Base-by-base conservation (phyloP, 1,140 invertebrate species). In the Monomorium pharaonis region DNA sequence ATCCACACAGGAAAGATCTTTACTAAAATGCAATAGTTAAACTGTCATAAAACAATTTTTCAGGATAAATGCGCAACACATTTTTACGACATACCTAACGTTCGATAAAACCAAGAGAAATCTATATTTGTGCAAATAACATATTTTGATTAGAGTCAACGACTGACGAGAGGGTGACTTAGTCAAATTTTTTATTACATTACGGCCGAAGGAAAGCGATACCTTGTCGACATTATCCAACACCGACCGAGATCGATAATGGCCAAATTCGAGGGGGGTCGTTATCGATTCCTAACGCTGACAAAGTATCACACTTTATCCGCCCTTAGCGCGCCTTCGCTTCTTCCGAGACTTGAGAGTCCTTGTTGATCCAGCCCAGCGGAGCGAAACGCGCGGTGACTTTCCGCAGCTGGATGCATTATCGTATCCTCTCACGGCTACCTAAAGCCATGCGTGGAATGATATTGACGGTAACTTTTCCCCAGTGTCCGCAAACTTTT, bases 391-490 rank as follows among this genome's bases (percentile, higher is more conserved):
- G 67, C 65, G 65, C 51, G 14, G 60, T 42, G 78, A 74, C 67
- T 83, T 74, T 83, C 42, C 78, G 14, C 30, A 37, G 62, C 62
- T 51, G 47, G 67, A 44, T 83, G 51, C 78, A 60, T 83, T 74
- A 83, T 74, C 67, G 67, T 74, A 83, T 33, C 70, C 78, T 58
- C 51, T n/a, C 16, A 24, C 37, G 21, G 21, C 30, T 67, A 51
- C 7, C 62, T 30, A 70, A 72, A 70, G 67, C 54, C 67, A 74
- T 72, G 67, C 78, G 67, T 83, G 56, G 67, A 72, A 72, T 7
- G 65, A 83, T 83, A 83, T 83, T 74, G 78, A 30, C 33, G 49
- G 37, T 44, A 83, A 83, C 78, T 83, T 83, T 60, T 74, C 51
- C 78, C 51, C 9, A 16, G 37, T 27, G 78, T 47, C 51, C 67